Evolutionary conservation across 2,113 vertebrate species (phyloP), one percentile per base, ranked within the genome.

Genomic region (Helogale parvula): DNA sequence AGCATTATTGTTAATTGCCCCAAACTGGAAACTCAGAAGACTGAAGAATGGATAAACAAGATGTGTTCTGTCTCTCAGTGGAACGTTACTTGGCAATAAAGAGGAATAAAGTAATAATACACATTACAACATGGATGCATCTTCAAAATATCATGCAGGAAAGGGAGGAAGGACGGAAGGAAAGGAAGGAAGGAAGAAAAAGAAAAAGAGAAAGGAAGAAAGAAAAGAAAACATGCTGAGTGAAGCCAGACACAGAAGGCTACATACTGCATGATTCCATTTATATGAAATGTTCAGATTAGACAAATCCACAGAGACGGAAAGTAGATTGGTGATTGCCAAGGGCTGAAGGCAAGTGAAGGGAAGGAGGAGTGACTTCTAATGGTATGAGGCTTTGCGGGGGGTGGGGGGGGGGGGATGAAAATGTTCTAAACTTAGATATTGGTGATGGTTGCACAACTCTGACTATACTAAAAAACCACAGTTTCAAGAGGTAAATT

Each of bases 361-460:
- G 41, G 23, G 41, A 82, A 41, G 29, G 57, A 35, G 23, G 35
- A 80, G 23, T 35, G 33, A 66, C 31, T 57, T 21, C n/a, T 71
- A 57, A 29, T 38, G 54, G n/a, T 33, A 38, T 80, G 33, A 63
- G 14, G 27, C 45, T 94, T 96, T 77, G 17, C 38, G 38, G 38
- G 38, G 38, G 14, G 17, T n/a, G n/a, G 16, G 13, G 16, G 4
- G 41, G 41, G 41, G 13, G 35, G 66, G n/a, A 47, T 82, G 76
- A 93, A 85, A 90, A 52, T 79, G 33, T n/a, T 82, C 90, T 93
- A 63, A 89, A 79, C 41, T 82, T 57, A 93, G 23, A 38, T 84
- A 65, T 33, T 82, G 57, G 50, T 88, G 84, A 47, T 29, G 41
- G 35, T 68, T 76, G n/a, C 27, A 31, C 23, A 93, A 93, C 45